Evolutionary conservation across 1,140 invertebrate species (phyloP).

Genomic region (Diploscapter pachys): DNA sequence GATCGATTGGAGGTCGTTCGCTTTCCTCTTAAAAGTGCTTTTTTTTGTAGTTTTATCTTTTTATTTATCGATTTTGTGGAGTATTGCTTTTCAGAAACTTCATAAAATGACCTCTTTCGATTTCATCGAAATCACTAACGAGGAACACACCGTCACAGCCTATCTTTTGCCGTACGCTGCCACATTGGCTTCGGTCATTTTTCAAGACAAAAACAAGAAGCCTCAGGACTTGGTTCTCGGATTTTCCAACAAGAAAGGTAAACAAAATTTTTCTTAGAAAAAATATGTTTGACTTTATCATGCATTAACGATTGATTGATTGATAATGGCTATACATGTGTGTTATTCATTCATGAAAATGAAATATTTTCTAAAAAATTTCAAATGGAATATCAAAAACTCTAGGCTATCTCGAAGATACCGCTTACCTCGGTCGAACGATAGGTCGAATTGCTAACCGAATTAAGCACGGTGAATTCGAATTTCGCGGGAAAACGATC

Average conservation of each 20-base stretch:
- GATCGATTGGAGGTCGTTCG: too few relatives aligned
- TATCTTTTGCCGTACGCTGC: constrained; percentile 9
- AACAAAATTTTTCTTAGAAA: not conserved
- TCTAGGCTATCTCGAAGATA: not conserved
- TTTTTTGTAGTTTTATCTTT: not conserved
- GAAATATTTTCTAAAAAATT: constrained; percentile 2
- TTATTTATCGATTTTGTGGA: not conserved
- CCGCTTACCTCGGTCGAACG: constrained; percentile 9
- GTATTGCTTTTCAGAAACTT: not conserved
- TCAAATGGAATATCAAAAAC: not conserved
- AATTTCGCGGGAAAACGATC: constrained; percentile 9
- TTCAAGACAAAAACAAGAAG: constrained; percentile 6
- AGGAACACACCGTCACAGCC: constrained; percentile 1
- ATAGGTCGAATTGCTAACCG: constrained; percentile 9
- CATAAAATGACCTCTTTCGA: not conserved
- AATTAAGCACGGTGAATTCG: constrained; percentile 5
- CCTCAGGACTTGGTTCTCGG: constrained; percentile 13
- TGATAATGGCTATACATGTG: not conserved
- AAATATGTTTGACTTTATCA: not conserved
- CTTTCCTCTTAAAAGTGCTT: too few relatives aligned
- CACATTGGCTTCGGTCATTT: constrained; percentile 5
- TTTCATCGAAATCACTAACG: constrained; percentile 17
- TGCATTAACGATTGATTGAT: too few relatives aligned
- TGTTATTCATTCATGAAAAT: not conserved
- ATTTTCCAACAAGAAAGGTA: constrained; percentile 15